Percentiles rank a stretch among this genome's conserved stretches.
Conservation (phyloP, 2,888 invertebrate species). For the Galerucella nymphaeae region DNA sequence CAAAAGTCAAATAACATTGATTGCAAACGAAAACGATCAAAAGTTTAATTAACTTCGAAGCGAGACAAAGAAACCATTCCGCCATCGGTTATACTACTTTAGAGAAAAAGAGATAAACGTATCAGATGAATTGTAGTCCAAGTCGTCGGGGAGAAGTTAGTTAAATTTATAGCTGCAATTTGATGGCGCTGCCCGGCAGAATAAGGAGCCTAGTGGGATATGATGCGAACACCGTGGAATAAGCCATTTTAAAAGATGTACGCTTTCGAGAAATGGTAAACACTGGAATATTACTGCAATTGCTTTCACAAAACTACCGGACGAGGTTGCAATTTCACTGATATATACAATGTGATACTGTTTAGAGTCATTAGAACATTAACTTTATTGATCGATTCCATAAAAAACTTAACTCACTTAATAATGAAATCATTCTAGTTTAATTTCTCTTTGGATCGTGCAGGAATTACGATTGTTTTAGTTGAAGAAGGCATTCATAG, state of each 20-base stretch:
- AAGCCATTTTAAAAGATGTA: conserved; percentile 61
- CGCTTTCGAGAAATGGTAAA: conserved; percentile 60
- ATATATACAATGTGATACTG: not conserved
- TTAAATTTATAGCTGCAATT: conserved; percentile 64
- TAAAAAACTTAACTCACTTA: too few relatives aligned
- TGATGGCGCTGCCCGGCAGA: conserved; percentile 61
- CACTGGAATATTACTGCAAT: conserved; percentile 58
- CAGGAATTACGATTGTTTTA: too few relatives aligned
- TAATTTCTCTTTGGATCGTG: too few relatives aligned
- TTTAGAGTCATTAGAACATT: not conserved
- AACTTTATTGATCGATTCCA: too few relatives aligned
- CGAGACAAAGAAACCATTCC: conserved; percentile 51
- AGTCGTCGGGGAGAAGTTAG: conserved; percentile 63
- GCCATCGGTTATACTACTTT: conserved; percentile 41
- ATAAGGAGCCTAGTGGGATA: conserved; percentile 61
- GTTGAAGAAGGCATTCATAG: too few relatives aligned
- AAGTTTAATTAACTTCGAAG: conserved; percentile 61
- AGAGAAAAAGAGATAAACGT: conserved; percentile 59
- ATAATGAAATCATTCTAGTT: too few relatives aligned
- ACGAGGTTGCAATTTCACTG: not conserved
- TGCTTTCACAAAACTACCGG: conserved; percentile 30
- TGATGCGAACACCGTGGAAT: conserved; percentile 56
- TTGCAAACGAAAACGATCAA: conserved; percentile 59
- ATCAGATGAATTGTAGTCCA: conserved; percentile 62
- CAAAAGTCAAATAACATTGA: conserved; percentile 57